Conservation (phyloP, 2,113 vertebrate genomes). For the Salvelinus fontinalis region DNA sequence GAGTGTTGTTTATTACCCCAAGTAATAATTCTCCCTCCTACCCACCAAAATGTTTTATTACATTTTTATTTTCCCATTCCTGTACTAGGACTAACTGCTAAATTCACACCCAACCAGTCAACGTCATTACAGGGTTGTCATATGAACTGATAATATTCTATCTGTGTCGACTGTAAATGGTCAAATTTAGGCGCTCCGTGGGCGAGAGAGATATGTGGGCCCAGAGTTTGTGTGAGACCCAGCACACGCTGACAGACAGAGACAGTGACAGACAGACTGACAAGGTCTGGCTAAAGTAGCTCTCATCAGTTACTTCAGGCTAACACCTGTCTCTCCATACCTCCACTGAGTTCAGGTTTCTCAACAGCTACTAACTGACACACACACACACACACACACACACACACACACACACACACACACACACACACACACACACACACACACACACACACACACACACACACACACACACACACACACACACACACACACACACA, state of each 20-base stretch:
- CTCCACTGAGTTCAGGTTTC: conserved; percentile 29
- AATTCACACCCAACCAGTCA: too few species aligned
- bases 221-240: neutral
- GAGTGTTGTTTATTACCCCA: too few species aligned
- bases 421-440: conserved; percentile 10
- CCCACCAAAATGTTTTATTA: too few species aligned
- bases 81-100: too few species aligned
- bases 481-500: neutral
- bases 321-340: conserved; percentile 28
- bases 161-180: neutral
- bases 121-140: too few species aligned
- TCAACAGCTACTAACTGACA: conserved; percentile 45
- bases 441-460: conserved; percentile 5
- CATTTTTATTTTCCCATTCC: too few species aligned
- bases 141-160: neutral
- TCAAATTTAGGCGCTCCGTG: neutral
- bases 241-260: conserved; percentile 6
- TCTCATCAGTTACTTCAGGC: conserved; percentile 10
- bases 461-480: neutral
- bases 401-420: conserved; percentile 13
- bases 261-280: conserved; percentile 21
- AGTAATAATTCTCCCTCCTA: too few species aligned
- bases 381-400: conserved; percentile 13
- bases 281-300: neutral
- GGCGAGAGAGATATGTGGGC: neutral